Evolutionary conservation across 1,140 invertebrate genomes (phyloP).

Genomic region (Lasaia peninsularis): DNA sequence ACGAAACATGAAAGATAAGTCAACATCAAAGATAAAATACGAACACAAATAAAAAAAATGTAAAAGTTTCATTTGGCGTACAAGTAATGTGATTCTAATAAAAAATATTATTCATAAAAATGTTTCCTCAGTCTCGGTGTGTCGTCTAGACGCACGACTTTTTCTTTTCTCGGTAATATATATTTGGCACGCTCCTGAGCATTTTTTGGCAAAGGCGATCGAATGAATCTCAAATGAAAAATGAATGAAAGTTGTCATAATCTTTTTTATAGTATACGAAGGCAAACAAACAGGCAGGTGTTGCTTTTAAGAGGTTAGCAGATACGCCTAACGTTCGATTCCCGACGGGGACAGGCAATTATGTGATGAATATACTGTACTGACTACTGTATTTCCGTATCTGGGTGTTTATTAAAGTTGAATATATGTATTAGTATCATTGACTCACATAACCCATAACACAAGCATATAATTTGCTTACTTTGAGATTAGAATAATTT

Average conservation of each 20-base stretch:
- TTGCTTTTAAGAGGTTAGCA: no score
- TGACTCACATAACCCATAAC: no score
- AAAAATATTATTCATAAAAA: constrained; percentile 21
- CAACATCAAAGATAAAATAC: constrained; percentile 18
- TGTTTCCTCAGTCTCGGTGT: constrained; percentile 49
- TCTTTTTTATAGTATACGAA: constrained; percentile 14
- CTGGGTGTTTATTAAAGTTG: no score
- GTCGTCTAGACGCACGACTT: constrained; percentile 61
- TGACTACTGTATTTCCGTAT: no score
- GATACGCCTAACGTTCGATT: no score
- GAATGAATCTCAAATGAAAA: constrained; percentile 57
- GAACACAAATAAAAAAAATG: constrained; percentile 7
- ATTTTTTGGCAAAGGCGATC: constrained; percentile 59
- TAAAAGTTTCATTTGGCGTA: constrained; percentile 3
- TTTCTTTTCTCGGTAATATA: constrained; percentile 69
- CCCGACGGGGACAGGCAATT: no score
- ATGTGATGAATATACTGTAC: no score
- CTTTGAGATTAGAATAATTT: no score
- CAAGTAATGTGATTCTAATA: constrained; percentile 17
- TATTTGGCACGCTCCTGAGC: constrained; percentile 62
- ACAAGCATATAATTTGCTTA: no score
- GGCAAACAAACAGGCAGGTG: no score
- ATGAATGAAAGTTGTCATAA: constrained; percentile 69
- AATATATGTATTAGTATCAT: no score
- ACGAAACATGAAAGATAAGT: constrained; percentile 6